Evolutionary conservation across 2,797 vertebrate species (phyloP).

Genomic region (Aphelocoma californica): DNA sequence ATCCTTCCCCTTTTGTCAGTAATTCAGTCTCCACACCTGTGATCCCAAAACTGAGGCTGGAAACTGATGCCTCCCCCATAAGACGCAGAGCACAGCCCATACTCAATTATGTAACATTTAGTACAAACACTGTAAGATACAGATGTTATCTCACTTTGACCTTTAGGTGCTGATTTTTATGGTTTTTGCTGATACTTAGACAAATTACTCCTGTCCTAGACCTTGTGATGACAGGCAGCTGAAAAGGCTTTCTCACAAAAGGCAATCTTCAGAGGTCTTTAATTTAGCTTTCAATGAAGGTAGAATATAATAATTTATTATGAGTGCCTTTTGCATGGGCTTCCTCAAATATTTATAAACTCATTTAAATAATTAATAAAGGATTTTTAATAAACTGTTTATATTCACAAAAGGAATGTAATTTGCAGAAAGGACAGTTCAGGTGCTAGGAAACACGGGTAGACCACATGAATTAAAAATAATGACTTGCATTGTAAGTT

Average conservation of each 20-base stretch:
- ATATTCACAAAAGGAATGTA: conserved; percentile 64
- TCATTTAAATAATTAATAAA: conserved; percentile 66
- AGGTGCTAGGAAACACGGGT: neutral
- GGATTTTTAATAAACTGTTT: conserved; percentile 66
- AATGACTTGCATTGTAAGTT: conserved; percentile 9
- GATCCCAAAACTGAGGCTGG: neutral
- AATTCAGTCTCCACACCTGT: neutral
- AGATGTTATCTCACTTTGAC: neutral
- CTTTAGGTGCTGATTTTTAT: neutral
- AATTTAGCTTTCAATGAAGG: conserved; percentile 5
- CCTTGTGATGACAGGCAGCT: neutral
- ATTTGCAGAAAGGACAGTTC: conserved; percentile 35
- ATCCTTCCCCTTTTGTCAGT: neutral
- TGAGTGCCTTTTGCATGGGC: neutral
- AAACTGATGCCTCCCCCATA: neutral
- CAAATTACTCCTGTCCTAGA: neutral
- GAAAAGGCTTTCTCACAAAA: neutral
- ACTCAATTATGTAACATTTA: neutral
- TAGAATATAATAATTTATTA: conserved; percentile 40
- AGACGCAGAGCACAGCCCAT: neutral
- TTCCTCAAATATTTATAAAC: conserved; percentile 67
- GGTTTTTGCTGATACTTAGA: neutral
- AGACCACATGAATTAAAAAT: conserved; percentile 50
- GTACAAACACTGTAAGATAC: neutral
- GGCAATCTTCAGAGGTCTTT: neutral